A percentile compares a stretch with the other conserved stretches of the same genome.
Conservation (phyloP, 2,113 vertebrate species). For the Cephalophus harveyi region DNA sequence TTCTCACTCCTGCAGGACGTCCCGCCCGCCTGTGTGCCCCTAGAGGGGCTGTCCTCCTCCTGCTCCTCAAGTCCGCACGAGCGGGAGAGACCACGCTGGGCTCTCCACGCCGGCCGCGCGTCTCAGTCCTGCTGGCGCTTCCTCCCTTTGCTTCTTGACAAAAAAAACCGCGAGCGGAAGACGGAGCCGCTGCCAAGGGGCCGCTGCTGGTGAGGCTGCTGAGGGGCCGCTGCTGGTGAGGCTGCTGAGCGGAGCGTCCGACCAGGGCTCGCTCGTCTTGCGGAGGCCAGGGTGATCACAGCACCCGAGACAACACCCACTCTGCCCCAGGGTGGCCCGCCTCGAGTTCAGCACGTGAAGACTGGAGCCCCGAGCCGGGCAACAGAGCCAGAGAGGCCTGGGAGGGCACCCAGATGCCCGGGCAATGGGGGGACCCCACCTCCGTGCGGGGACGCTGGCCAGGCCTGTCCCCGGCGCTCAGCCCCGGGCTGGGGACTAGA, state of each 20-base stretch:
- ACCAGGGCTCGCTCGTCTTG: accelerated
- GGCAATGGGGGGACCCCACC: accelerated
- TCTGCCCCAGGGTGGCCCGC: background rate
- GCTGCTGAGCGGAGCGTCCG: accelerated
- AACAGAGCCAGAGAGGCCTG: background rate
- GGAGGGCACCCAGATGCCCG: background rate
- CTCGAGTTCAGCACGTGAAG: accelerated
- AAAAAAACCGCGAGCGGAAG: accelerated
- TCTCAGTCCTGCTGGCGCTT: background rate
- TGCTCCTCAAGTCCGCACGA: background rate
- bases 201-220: accelerated
- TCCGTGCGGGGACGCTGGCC: accelerated
- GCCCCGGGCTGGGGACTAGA: background rate
- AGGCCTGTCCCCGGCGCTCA: background rate
- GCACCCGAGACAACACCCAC: accelerated
- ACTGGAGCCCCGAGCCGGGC: background rate
- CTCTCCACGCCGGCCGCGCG: accelerated
- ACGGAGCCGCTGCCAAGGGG: accelerated
- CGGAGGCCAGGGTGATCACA: background rate
- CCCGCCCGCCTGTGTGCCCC: background rate
- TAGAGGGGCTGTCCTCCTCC: background rate
- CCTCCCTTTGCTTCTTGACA: accelerated
- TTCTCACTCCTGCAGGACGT: background rate
- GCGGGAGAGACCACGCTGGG: accelerated
- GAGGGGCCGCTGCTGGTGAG: accelerated